Conservation (phyloP, 1,140 invertebrate species). For the Caenorhabditis tropicalis region DNA sequence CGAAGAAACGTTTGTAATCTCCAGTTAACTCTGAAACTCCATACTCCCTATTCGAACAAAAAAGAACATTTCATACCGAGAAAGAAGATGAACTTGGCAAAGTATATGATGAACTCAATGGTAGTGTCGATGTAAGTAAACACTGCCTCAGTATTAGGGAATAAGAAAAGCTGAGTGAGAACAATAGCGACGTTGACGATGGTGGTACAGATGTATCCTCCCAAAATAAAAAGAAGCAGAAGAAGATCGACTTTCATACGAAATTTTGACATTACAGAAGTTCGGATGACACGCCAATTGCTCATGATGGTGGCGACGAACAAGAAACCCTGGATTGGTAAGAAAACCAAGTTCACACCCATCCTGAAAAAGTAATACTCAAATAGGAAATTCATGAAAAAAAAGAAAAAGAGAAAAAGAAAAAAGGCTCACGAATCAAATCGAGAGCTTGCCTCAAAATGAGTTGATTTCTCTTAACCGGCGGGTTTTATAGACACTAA, state of each 20-base stretch:
- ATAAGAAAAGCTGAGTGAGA: neutral
- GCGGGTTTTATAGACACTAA: too few species aligned
- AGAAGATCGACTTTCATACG: neutral
- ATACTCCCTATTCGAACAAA: neutral
- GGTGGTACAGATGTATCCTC: neutral
- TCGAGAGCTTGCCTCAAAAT: too few species aligned
- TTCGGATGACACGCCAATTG: neutral
- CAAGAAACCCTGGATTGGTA: too few species aligned
- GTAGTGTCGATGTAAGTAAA: neutral
- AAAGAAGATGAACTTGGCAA: neutral
- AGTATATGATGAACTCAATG: neutral
- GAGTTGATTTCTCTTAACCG: too few species aligned
- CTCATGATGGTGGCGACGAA: neutral
- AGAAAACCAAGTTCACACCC: too few species aligned
- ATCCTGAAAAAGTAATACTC: too few species aligned
- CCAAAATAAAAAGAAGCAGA: neutral
- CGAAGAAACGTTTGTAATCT: neutral
- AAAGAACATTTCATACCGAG: neutral
- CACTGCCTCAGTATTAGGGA: too few species aligned
- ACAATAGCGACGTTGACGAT: neutral
- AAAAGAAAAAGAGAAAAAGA: too few species aligned
- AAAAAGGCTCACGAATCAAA: too few species aligned
- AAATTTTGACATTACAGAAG: neutral
- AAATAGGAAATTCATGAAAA: too few species aligned
- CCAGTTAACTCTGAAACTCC: neutral